These are phyloP conservation scores for Andrena haemorrhoa DNA, from an alignment of 2,888 invertebrate genomes.

Conservation along the genomic window DNA sequence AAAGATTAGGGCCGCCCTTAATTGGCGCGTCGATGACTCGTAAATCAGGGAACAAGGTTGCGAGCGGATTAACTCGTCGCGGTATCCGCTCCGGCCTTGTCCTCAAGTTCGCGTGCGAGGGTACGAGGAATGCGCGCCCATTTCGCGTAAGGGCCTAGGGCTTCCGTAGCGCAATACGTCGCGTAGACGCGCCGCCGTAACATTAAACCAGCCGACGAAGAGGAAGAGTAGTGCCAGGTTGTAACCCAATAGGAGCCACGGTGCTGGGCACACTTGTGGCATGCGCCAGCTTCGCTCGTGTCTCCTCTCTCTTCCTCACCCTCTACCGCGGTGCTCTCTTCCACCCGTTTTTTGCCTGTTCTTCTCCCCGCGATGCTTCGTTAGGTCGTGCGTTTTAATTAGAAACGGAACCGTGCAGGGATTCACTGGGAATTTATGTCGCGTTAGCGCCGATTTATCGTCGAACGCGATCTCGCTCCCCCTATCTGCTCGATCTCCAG, in stretches of 20 bases:
- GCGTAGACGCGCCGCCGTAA: slow-evolving; percentile 72
- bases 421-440: slow-evolving; percentile 42
- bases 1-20: slow-evolving; percentile 59
- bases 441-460: slow-evolving; percentile 29
- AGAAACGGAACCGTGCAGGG: slow-evolving; percentile 45
- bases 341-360: slow-evolving; percentile 21
- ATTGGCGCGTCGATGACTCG: slow-evolving; percentile 65
- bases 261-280: slow-evolving; percentile 82
- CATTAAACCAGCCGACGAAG: slow-evolving; percentile 73
- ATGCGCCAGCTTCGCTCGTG: slow-evolving; percentile 75
- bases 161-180: slow-evolving; percentile 71
- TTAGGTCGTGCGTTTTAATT: slow-evolving; percentile 53
- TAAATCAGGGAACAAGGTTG: slow-evolving; percentile 44
- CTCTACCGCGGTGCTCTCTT: slow-evolving; percentile 35
- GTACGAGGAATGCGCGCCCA: slow-evolving; percentile 64
- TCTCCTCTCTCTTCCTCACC: slow-evolving; percentile 45
- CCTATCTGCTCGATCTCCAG: background rate
- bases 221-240: slow-evolving; percentile 68
- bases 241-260: slow-evolving; percentile 80
- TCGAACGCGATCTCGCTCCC: background rate
- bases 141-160: slow-evolving; percentile 73
- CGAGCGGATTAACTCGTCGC: slow-evolving; percentile 70
- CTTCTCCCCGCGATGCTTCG: slow-evolving; percentile 36
- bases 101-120: slow-evolving; percentile 69
- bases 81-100: slow-evolving; percentile 54